Evolutionary conservation across 1,140 invertebrate species (phyloP).

Genomic region (Apis mellifera): DNA sequence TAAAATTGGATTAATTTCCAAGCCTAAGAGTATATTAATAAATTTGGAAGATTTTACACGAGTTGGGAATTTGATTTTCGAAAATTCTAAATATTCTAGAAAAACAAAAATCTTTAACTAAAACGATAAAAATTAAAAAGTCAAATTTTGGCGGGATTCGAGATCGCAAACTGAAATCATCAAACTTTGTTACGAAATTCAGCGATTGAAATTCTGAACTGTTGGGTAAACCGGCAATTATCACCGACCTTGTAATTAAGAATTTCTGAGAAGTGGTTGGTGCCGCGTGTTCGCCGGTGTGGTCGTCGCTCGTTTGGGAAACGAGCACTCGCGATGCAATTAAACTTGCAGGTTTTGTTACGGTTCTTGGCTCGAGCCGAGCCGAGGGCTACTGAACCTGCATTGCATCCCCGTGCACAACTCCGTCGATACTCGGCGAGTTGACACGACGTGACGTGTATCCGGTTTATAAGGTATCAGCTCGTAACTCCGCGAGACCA

Average conservation of each 20-base stretch:
- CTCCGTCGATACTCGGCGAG: conserved; percentile 24
- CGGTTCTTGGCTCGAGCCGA: conserved; percentile 39
- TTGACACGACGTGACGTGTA: conserved; percentile 61
- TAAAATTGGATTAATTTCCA: no score
- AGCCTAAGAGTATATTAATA: no score
- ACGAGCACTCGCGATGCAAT: conserved; percentile 18
- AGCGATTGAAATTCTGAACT: background rate
- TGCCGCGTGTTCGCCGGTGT: background rate
- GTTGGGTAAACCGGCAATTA: conserved; percentile 11
- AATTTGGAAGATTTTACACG: no score
- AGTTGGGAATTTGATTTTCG: no score
- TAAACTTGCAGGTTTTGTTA: conserved; percentile 55
- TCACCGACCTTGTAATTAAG: conserved; percentile 11
- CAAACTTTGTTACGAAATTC: background rate
- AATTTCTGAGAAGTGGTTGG: conserved; percentile 21
- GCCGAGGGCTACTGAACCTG: conserved; percentile 59
- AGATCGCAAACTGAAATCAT: no score
- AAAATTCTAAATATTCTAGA: no score
- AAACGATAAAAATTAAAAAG: no score
- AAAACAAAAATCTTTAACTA: no score
- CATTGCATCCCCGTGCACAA: conserved; percentile 48
- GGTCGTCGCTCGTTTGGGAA: conserved; percentile 8
- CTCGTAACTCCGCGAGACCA: conserved; percentile 51
- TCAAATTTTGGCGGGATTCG: no score
- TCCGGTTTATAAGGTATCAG: conserved; percentile 56